Evolutionary conservation across 2,888 invertebrate species (phyloP), one percentile per base, ranked within the genome.

Genomic region (Pammene aurita): DNA sequence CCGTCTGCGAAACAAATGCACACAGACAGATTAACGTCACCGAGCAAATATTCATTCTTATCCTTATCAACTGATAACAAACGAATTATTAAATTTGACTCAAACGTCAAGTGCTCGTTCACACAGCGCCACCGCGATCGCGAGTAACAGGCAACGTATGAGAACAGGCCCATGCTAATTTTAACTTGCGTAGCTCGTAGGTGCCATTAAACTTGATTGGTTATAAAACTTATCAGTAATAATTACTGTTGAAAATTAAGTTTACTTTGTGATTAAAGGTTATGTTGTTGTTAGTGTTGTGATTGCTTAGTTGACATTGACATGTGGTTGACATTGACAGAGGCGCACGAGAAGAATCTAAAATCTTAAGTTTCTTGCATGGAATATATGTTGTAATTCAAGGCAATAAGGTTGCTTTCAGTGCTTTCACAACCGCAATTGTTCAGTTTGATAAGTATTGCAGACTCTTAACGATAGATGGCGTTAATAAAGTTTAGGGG

Each of bases 1-100:
- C 70, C 57, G 71, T 72, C 72, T 79, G 74, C 69, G 81, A 76
- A 72, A 76, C 75, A 69, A 75, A 70, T 72, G 73, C 75, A 56
- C 81, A 75, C 64, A 85, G 77, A 73, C 74, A 61, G 71, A 73
- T 60, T 34, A 80, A 66, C 66, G 60, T 35, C 7, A 64, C 16
- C 38, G 13, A 48, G 56, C 7, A 62, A 57, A 66, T 70, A 62
- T 26, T 26, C 65, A 46, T 16, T 46, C 1, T 26, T 4, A 26
- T 26, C 4, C 26, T 61, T 62, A 62, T 52, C 62, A 52, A 18
- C 54, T 60, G 66, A 69, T 69, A 54, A 60, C 46, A 56, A 41
- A 52, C 16, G 26, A 41, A 11, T 10, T 14, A n/a, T 26, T 57
- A n/a, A n/a, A n/a, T n/a, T n/a, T n/a, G 41, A 42, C 5, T 57